phyloP scores from a whole-genome alignment of 2,113 vertebrate species.

The Marmota flaviventris region DNA sequence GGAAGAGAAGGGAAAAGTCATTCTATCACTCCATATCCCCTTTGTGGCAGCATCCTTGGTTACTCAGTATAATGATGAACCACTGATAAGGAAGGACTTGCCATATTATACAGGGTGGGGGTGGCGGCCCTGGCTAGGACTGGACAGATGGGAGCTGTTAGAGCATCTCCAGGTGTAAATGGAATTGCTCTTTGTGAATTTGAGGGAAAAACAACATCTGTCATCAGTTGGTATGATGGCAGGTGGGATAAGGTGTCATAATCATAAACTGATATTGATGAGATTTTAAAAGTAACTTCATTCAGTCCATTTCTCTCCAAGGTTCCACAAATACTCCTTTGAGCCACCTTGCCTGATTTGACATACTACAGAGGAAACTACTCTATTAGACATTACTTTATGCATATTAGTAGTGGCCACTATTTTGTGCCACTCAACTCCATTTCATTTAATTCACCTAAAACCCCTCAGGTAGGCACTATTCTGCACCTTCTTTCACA shows the following conservation, averaged over 20 bases:
- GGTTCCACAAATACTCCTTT: neutral
- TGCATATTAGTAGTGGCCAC: neutral
- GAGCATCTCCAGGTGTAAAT: neutral
- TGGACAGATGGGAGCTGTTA: neutral
- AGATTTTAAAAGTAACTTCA: constrained; percentile 36
- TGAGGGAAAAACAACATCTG: neutral
- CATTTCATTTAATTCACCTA: constrained; percentile 36
- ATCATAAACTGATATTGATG: neutral
- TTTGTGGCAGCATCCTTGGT: neutral
- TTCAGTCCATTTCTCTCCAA: neutral
- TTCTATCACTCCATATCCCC: neutral
- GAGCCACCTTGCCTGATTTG: neutral
- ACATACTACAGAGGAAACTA: constrained; percentile 12
- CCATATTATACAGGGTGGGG: neutral
- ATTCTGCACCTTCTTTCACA: neutral
- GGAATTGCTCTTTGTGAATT: neutral
- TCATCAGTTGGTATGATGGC: neutral
- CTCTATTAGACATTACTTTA: neutral
- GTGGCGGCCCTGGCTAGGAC: neutral
- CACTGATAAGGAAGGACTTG: neutral
- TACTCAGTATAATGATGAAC: neutral
- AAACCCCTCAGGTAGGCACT: neutral
- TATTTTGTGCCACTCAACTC: constrained; percentile 5
- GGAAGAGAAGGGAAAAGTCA: constrained; percentile 11
- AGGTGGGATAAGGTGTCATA: neutral